These are phyloP conservation scores for Ectropis grisescens DNA, from an alignment of 1,140 invertebrate genomes.

Conservation along the genomic window DNA sequence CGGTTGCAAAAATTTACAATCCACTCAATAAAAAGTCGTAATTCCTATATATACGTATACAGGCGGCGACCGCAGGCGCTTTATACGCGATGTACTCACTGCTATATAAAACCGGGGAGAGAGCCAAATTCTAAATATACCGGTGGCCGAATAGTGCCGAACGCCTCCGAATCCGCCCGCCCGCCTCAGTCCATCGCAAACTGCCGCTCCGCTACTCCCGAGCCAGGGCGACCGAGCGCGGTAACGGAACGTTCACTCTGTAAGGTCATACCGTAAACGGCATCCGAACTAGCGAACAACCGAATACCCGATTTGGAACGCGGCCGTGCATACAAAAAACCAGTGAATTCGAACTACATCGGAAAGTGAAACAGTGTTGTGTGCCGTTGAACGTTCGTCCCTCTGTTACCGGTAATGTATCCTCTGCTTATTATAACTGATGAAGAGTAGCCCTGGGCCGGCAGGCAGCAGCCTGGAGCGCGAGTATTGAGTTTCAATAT, in stretches of 20 bases:
- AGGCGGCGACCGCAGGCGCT: constrained; percentile 46
- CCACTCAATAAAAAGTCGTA: constrained; percentile 59
- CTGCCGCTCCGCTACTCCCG: constrained; percentile 54
- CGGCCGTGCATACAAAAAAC: constrained; percentile 20
- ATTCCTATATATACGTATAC: constrained; percentile 60
- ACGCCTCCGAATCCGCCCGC: constrained; percentile 50
- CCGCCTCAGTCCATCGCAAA: constrained; percentile 58
- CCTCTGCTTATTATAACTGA: neutral
- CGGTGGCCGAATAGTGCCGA: constrained; percentile 50
- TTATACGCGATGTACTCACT: constrained; percentile 66
- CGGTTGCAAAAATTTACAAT: constrained; percentile 57
- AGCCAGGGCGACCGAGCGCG: constrained; percentile 45
- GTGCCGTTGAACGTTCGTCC: constrained; percentile 34
- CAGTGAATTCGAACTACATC: constrained; percentile 33
- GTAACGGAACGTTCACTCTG: constrained; percentile 36
- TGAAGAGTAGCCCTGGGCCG: constrained; percentile 8
- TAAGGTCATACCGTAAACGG: constrained; percentile 30
- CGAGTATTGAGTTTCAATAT: constrained; percentile 56
- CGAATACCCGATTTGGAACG: constrained; percentile 36
- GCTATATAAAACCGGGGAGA: constrained; percentile 68
- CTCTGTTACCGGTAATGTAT: constrained; percentile 45
- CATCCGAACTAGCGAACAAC: constrained; percentile 28
- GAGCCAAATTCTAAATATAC: constrained; percentile 67
- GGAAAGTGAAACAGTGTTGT: constrained; percentile 41
- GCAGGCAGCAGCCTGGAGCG: constrained; percentile 26